Evolutionary conservation across 2,113 vertebrate species (phyloP), one percentile per base, ranked within the genome.

Genomic region (Gallinago jamesoni): DNA sequence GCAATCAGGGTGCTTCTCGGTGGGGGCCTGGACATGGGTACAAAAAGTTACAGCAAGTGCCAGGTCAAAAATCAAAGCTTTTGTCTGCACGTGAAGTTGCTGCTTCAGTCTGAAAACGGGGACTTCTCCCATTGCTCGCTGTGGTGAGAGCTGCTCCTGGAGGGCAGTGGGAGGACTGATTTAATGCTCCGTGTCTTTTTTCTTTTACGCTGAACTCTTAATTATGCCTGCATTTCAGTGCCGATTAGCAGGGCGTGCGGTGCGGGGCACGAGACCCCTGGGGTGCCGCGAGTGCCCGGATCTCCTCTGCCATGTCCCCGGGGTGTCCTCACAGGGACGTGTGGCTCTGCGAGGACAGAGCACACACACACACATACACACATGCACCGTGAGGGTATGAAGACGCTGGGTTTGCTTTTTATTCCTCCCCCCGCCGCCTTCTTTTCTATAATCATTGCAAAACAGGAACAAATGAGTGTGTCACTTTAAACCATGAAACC

Each of bases 401-500:
- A 92, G 89, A 21, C 59, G 50, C 87, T 85, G 87, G 14, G 53
- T 66, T 94, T 43, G 80, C 88, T 81, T 74, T 87, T 75, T 50
- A 75, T 87, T 90, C 76, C 59, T 24, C 16, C 66, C 57, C 62
- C 50, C n/a, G 5, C 41, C 60, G 21, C 21, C 68, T 91, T 39
- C 67, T 95, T 93, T 86, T 83, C 82, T 96, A 23, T 94, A 96
- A 94, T 94, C 85, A 82, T 95, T 93, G 89, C 94, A 89, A 93
- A 96, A 93, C 87, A 94, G 96, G 95, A 96, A 96, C 89, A 96
- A 97, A 96, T 95, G 93, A 97, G 87, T 95, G 84, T 94, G 95
- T 96, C 94, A 70, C 96, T 97, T 96, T 93, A 97, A 96, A 93
- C 93, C 96, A 94, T 96, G 96, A 96, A 89, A 93, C 87, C 92